These are phyloP conservation scores for Vicugna pacos DNA, from an alignment of 2,113 vertebrate genomes.

Conservation along the genomic window DNA sequence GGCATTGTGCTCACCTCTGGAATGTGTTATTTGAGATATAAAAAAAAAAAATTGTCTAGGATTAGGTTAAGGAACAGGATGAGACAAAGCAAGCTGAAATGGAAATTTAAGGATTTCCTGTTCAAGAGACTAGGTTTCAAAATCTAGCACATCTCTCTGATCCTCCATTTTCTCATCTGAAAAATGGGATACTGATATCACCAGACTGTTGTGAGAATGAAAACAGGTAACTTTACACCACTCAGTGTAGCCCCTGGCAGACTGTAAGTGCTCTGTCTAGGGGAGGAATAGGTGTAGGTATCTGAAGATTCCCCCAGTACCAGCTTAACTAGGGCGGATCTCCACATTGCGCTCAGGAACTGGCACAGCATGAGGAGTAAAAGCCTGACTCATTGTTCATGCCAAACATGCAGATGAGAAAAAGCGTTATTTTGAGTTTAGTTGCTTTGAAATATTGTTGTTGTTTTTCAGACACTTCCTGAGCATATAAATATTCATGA, in stretches of 20 bases:
- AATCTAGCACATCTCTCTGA: neutral
- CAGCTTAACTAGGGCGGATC: neutral
- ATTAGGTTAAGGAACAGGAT: neutral
- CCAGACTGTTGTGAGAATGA: neutral
- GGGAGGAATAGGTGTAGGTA: accelerated
- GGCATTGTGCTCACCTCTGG: neutral
- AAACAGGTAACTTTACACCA: neutral
- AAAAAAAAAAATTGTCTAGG: neutral
- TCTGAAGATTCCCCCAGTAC: neutral
- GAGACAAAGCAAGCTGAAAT: neutral
- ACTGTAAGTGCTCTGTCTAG: neutral
- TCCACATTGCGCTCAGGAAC: neutral
- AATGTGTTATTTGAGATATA: neutral
- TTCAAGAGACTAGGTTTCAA: neutral
- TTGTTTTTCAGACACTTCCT: constrained; percentile 42
- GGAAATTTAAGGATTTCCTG: neutral
- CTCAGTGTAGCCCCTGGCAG: neutral
- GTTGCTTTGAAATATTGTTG: constrained; percentile 58
- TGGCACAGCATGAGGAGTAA: neutral
- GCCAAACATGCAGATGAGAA: neutral
- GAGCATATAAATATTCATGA: constrained; percentile 84
- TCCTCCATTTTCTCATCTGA: neutral
- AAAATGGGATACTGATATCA: neutral
- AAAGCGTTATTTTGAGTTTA: constrained; percentile 62
- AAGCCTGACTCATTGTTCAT: neutral